These are phyloP conservation scores for Lutra lutra DNA, from an alignment of 2,797 vertebrate genomes.

Conservation along the genomic window DNA sequence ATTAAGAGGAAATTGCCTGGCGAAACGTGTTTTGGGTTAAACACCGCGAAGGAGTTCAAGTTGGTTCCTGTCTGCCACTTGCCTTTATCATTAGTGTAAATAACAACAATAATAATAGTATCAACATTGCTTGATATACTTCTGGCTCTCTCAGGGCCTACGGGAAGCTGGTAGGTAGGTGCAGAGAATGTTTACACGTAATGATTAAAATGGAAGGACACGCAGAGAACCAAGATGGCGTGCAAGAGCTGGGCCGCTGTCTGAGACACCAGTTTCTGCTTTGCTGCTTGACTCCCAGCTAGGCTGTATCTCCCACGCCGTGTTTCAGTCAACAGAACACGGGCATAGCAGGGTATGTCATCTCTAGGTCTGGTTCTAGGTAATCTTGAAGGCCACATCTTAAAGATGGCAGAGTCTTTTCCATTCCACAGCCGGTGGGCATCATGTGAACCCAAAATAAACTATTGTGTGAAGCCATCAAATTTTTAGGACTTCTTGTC, in stretches of 20 bases:
- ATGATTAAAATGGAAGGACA: background rate
- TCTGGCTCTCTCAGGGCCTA: background rate
- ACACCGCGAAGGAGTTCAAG: constrained; percentile 53
- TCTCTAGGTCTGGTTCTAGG: background rate
- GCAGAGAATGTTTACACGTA: background rate
- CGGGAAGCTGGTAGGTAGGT: background rate
- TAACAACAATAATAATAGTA: constrained; percentile 66
- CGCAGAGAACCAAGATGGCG: background rate
- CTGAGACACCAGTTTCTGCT: background rate
- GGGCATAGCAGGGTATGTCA: background rate
- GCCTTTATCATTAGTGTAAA: constrained; percentile 50
- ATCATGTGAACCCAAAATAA: background rate
- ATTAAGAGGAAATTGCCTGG: constrained; percentile 78
- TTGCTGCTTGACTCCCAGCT: background rate
- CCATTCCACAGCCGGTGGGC: background rate
- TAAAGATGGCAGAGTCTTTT: background rate
- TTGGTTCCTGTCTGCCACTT: constrained; percentile 49
- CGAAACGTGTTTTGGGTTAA: constrained; percentile 70
- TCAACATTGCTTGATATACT: background rate
- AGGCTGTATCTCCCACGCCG: background rate
- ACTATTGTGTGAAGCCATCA: fast-evolving
- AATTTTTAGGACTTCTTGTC: background rate
- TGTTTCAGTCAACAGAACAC: background rate
- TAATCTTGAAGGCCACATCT: background rate
- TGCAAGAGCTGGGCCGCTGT: background rate